A percentile compares a stretch with the other conserved stretches of the same genome.
These are phyloP conservation scores for Saccostrea glomerata DNA, from an alignment of 1,140 invertebrate genomes.

Conservation along the genomic window DNA sequence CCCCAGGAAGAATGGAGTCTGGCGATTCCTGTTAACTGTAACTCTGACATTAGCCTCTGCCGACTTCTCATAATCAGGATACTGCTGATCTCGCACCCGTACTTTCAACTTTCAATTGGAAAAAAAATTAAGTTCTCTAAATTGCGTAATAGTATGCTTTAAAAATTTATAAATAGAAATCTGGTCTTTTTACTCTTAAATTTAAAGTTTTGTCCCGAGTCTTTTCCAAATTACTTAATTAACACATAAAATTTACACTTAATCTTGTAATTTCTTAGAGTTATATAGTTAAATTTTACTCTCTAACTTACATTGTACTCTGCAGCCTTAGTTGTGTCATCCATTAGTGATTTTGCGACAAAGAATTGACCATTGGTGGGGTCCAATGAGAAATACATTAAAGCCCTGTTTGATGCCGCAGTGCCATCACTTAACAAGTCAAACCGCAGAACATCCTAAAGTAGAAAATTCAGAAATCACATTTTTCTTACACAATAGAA, in stretches of 20 bases:
- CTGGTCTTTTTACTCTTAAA: background rate
- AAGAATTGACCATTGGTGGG: conserved; percentile 55
- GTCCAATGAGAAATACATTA: conserved; percentile 61
- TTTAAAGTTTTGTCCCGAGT: background rate
- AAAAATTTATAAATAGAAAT: too few relatives aligned
- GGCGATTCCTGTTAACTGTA: conserved; percentile 57
- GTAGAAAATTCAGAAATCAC: background rate
- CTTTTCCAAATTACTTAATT: background rate
- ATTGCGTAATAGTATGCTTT: background rate
- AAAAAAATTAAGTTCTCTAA: background rate
- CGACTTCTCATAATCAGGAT: conserved; percentile 83
- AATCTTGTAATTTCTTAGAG: too few relatives aligned
- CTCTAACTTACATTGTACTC: conserved; percentile 51
- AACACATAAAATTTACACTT: too few relatives aligned
- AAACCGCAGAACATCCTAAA: conserved; percentile 55
- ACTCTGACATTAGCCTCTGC: conserved; percentile 56
- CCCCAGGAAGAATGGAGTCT: conserved; percentile 77
- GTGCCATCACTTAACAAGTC: conserved; percentile 48
- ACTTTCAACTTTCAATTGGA: conserved; percentile 57
- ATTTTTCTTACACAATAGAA: background rate
- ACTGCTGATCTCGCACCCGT: conserved; percentile 53
- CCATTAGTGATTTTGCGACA: conserved; percentile 46
- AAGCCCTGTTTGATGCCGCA: conserved; percentile 1
- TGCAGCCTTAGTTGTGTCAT: conserved; percentile 18
- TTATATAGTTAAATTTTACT: too few relatives aligned